Conservation (phyloP, 2,797 vertebrate species). For the Aphelocoma californica region DNA sequence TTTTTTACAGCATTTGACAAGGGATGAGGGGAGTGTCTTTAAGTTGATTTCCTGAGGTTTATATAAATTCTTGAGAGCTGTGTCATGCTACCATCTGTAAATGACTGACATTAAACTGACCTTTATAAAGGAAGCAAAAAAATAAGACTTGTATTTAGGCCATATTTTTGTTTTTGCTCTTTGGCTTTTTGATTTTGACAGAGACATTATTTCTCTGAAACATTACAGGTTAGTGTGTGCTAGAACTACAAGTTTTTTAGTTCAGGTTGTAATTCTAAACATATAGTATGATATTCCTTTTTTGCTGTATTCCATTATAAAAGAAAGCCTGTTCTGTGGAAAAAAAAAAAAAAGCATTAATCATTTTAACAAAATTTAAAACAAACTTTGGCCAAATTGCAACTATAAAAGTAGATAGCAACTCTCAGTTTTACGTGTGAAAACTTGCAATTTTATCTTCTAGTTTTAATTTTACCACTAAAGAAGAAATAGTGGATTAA, state of each 20-base stretch:
- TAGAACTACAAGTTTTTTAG: background rate
- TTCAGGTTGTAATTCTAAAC: background rate
- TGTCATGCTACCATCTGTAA: constrained; percentile 35
- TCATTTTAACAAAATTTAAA: background rate
- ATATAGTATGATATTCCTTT: background rate
- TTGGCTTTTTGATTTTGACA: background rate
- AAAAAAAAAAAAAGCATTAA: background rate
- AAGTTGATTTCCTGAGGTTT: background rate
- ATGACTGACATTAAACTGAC: constrained; percentile 49
- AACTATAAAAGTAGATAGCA: background rate
- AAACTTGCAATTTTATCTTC: background rate
- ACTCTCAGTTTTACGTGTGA: background rate
- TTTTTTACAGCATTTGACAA: background rate
- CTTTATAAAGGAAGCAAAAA: constrained; percentile 26
- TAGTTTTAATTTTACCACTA: background rate
- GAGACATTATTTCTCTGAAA: background rate
- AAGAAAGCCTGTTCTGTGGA: background rate
- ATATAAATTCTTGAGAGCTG: constrained; percentile 31
- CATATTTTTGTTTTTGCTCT: background rate
- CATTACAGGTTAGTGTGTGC: background rate
- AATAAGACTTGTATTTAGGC: background rate
- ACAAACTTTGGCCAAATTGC: background rate
- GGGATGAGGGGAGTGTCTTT: background rate
- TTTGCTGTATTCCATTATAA: background rate
- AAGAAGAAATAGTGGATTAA: background rate